These are phyloP conservation scores for Eudasyphora cyanicolor DNA, from an alignment of 2,888 invertebrate species.

Conservation along the genomic window DNA sequence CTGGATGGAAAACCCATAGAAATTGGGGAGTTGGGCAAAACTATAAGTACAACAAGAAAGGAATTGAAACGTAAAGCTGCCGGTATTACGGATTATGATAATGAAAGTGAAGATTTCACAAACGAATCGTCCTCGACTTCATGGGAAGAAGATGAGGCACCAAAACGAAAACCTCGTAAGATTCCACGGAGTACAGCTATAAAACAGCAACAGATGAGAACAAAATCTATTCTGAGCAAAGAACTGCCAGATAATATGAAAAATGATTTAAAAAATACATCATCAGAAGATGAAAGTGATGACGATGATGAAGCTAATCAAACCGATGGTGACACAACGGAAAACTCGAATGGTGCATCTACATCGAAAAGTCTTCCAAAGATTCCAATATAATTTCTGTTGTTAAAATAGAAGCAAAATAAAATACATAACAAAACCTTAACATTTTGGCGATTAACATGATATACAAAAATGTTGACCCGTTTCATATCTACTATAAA, in stretches of 20 bases:
- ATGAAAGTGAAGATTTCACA: background rate
- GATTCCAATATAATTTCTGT: background rate
- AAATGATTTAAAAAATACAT: constrained; percentile 28
- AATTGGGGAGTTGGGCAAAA: background rate
- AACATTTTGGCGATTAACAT: too few relatives aligned
- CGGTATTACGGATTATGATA: background rate
- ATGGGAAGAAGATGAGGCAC: background rate
- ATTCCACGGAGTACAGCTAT: background rate
- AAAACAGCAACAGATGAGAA: background rate
- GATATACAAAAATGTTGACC: too few relatives aligned
- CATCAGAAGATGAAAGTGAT: constrained; percentile 50
- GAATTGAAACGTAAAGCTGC: constrained; percentile 56
- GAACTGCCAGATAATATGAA: constrained; percentile 39
- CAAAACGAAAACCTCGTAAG: background rate
- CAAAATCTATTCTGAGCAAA: constrained; percentile 25
- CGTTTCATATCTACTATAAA: too few relatives aligned
- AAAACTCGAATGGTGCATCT: background rate
- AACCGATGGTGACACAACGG: background rate
- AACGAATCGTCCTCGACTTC: background rate
- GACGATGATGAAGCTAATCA: background rate
- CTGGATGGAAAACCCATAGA: constrained; percentile 54
- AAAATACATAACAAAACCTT: too few relatives aligned
- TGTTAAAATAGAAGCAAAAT: background rate
- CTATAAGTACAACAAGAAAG: constrained; percentile 23
- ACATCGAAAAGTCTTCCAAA: background rate